Evolutionary conservation across 2,113 vertebrate species (phyloP), one percentile per base, ranked within the genome.

Genomic region (Tychaedon coryphoeus): DNA sequence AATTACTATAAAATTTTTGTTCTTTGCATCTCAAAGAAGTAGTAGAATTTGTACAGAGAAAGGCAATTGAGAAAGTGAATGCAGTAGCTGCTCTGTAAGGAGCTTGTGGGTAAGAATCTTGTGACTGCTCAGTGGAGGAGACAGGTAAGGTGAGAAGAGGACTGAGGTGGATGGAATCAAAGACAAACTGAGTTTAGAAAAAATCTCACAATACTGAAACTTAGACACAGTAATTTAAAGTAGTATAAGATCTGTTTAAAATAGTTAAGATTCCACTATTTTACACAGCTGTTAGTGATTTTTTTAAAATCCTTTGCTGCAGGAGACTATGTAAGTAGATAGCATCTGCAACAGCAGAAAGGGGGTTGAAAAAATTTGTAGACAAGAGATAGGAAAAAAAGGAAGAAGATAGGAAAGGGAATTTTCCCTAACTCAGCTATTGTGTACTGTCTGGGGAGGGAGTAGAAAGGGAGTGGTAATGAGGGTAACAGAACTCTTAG

Each of bases 81-180:
- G 10, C 0, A 1, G 6, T 42, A 51, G 2, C 33, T 66, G 45
- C 23, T 58, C 12, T 75, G 2, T 33, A 43, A 40, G 40, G 28
- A 77, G 51, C 28, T n/a, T 72, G 36, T 42, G 36, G 19, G 8
- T 31, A 25, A 51, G 8, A 71, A 38, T 23, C 7, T 77, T 85
- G 24, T 66, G 53, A 26, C 33, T 81, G 12, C 24, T 88, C 38
- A 43, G 1, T 18, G 17, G 33, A 86, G 28, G 23, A 85, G 45
- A 88, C 56, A 60, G 15, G 29, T 19, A 23, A 40, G 2, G 9
- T 61, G 12, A 88, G 11, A 12, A 19, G n/a, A 23, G 64, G 60
- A n/a, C 4, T 58, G 29, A 54, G 9, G 11, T 62, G 61, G 72
- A 57, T 19, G 33, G 29, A 91, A 50, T 47, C 10, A 64, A 67